Evolutionary conservation across 1,140 invertebrate species (phyloP).

Genomic region (Campoletis sonorensis): DNA sequence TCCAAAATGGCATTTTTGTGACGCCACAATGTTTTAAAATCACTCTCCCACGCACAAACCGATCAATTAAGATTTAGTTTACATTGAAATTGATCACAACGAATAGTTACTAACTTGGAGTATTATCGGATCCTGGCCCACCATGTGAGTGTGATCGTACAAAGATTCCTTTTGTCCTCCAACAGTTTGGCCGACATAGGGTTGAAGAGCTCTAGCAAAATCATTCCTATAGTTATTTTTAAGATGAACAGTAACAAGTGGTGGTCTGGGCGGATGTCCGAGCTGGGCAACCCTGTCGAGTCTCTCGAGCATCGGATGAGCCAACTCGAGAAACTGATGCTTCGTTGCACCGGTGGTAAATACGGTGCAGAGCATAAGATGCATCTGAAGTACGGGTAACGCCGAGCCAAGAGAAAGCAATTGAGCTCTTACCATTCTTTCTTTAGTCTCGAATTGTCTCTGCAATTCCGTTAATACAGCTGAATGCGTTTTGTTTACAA

Average conservation of each 20-base stretch:
- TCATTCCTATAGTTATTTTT: conserved; percentile 82
- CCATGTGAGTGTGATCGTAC: conserved; percentile 66
- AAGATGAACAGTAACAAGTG: conserved; percentile 68
- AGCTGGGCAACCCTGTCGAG: conserved; percentile 81
- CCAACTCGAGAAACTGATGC: conserved; percentile 84
- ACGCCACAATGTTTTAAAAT: no score
- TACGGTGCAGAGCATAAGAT: conserved; percentile 82
- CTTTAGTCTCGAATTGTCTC: conserved; percentile 83
- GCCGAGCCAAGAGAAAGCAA: conserved; percentile 79
- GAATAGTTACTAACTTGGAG: conserved; percentile 63
- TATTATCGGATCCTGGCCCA: conserved; percentile 65
- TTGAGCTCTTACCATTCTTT: conserved; percentile 80
- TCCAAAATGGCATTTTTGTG: no score
- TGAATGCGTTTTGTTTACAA: conserved; percentile 81
- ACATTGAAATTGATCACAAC: no score
- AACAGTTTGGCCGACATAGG: conserved; percentile 76
- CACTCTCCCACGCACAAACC: no score
- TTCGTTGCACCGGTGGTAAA: conserved; percentile 83
- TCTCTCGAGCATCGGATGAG: conserved; percentile 82
- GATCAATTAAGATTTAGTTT: no score
- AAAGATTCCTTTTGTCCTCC: conserved; percentile 62
- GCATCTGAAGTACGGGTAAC: conserved; percentile 82
- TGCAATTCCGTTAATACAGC: conserved; percentile 81
- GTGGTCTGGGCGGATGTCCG: conserved; percentile 81
- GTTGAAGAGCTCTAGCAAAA: conserved; percentile 81